A percentile compares a stretch with the other conserved stretches of the same genome.
Conservation (phyloP, 2,113 vertebrate species). For the Gymnogyps californianus region DNA sequence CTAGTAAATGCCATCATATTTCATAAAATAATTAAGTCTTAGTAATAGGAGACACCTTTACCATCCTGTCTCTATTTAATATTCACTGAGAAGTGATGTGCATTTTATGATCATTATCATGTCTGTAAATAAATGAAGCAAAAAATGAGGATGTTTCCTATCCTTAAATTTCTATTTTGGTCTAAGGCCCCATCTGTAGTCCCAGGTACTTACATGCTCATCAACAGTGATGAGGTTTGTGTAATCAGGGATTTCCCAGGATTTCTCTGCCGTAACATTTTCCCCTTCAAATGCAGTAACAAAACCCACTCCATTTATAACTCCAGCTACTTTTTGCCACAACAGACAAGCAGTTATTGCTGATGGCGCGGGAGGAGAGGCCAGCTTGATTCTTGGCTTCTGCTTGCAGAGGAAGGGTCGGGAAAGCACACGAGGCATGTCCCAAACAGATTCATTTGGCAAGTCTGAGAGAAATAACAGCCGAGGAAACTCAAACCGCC, state of each 20-base stretch:
- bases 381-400: background rate
- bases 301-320: background rate
- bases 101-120: background rate
- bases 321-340: background rate
- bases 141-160: background rate
- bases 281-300: background rate
- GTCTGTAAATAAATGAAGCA: background rate
- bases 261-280: background rate
- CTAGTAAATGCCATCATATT: conserved; percentile 3
- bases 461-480: background rate
- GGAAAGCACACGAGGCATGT: background rate
- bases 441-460: background rate
- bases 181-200: background rate
- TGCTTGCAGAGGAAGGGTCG: background rate
- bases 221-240: background rate
- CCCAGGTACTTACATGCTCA: background rate
- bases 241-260: background rate
- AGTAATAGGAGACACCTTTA: background rate
- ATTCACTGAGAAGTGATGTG: background rate
- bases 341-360: background rate
- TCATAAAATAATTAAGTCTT: conserved; percentile 42
- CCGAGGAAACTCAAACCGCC: background rate
- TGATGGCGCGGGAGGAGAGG: background rate
- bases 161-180: background rate
- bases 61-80: background rate